phyloP scores from a whole-genome alignment of 1,140 invertebrate species.

The Anoplolepis gracilipes region DNA sequence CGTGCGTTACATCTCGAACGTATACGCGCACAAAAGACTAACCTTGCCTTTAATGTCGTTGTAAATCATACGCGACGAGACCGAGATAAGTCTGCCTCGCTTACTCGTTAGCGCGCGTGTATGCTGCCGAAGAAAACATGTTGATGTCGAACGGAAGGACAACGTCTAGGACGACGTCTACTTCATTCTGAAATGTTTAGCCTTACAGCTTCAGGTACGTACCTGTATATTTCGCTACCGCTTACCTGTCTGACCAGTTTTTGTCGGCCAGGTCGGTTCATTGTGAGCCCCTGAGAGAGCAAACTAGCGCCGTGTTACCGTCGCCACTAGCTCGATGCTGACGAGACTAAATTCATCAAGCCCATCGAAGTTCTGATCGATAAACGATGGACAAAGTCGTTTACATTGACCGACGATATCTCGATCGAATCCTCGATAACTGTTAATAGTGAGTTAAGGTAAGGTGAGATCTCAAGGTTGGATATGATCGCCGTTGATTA shows the following conservation, averaged over 20 bases:
- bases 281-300: constrained; percentile 6
- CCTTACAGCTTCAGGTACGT: constrained; percentile 24
- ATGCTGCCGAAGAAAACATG: constrained; percentile 16
- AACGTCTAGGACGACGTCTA: constrained; percentile 39
- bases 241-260: constrained; percentile 52
- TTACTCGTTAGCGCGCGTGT: constrained; percentile 31
- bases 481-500: constrained; percentile 49
- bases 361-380: neutral
- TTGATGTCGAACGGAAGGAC: neutral
- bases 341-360: constrained; percentile 24
- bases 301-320: constrained; percentile 32
- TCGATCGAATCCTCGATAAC: constrained; percentile 50
- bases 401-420: constrained; percentile 21
- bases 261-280: constrained; percentile 28
- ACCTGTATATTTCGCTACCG: constrained; percentile 28
- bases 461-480: constrained; percentile 32
- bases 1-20: neutral
- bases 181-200: neutral
- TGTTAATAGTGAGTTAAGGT: constrained; percentile 16
- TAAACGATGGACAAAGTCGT: constrained; percentile 22
- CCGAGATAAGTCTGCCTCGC: constrained; percentile 12
- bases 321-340: neutral
- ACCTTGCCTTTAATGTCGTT: constrained; percentile 39
- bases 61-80: constrained; percentile 43
- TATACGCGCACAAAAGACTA: constrained; percentile 43